phyloP scores from a whole-genome alignment of 2,113 vertebrate species.

The Crotalus helleri region DNA sequence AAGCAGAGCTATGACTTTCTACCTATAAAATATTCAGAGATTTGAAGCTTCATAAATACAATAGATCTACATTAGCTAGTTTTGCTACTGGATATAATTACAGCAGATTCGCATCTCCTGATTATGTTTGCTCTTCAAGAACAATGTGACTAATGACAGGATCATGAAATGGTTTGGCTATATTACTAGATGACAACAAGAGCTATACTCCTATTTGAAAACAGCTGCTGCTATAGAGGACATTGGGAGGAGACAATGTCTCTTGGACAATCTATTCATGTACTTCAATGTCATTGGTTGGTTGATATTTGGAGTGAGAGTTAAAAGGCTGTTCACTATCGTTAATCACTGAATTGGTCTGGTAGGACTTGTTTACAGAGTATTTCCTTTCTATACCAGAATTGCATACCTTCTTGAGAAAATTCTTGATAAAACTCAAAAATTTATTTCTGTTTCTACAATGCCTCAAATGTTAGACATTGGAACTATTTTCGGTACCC shows the following conservation, averaged over 20 bases:
- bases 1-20: conserved; percentile 9
- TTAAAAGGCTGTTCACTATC: neutral
- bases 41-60: conserved; percentile 3
- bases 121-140: conserved; percentile 38
- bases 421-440: neutral
- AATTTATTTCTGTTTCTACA: neutral
- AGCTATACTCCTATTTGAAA: neutral
- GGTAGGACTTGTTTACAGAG: neutral
- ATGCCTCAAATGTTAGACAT: neutral
- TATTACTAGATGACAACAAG: neutral
- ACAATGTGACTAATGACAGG: conserved; percentile 40
- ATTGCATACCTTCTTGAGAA: neutral
- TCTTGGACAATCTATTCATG: neutral
- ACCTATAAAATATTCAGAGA: neutral
- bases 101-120: conserved; percentile 38
- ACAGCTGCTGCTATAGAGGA: neutral
- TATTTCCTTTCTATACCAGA: neutral
- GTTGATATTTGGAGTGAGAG: neutral
- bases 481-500: neutral
- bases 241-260: neutral
- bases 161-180: conserved; percentile 11
- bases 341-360: neutral
- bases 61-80: conserved; percentile 23
- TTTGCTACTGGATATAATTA: conserved; percentile 55
- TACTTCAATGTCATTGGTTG: neutral